These are phyloP conservation scores for Dendrocincla fuliginosa DNA, from an alignment of 2,797 vertebrate genomes.

Conservation along the genomic window DNA sequence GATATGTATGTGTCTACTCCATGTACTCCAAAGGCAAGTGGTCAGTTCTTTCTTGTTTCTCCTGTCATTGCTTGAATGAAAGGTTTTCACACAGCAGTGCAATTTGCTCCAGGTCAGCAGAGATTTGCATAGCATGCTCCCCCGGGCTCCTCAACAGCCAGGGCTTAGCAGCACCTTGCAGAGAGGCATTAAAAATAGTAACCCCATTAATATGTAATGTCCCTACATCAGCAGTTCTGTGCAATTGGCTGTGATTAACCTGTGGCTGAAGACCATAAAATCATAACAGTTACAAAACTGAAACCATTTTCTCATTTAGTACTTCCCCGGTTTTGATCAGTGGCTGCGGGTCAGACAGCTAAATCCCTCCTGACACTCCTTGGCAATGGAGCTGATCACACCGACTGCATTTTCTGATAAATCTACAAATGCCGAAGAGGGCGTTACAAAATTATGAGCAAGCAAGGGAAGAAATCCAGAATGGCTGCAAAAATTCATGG, in stretches of 20 bases:
- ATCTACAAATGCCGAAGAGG: neutral
- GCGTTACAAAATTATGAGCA: neutral
- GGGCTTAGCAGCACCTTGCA: neutral
- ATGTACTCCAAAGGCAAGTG: neutral
- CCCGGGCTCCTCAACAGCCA: neutral
- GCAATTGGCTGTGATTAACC: conserved; percentile 11
- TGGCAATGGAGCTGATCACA: neutral
- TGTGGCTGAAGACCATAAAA: neutral
- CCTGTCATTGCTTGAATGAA: neutral
- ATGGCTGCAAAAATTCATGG: neutral
- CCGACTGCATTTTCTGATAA: neutral
- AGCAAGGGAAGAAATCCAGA: neutral
- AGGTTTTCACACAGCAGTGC: fast-evolving
- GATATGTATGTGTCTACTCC: fast-evolving
- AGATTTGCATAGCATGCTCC: neutral
- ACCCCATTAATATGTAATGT: neutral
- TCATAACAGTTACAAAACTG: neutral
- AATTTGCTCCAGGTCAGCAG: neutral
- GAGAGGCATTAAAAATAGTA: conserved; percentile 10
- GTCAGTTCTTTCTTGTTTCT: neutral
- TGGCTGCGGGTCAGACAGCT: neutral
- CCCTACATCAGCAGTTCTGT: neutral
- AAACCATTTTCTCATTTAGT: neutral
- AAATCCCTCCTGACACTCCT: neutral
- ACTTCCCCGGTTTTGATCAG: neutral